Base-by-base conservation (phyloP, 2,888 invertebrate species). In the Panopea generosa region DNA sequence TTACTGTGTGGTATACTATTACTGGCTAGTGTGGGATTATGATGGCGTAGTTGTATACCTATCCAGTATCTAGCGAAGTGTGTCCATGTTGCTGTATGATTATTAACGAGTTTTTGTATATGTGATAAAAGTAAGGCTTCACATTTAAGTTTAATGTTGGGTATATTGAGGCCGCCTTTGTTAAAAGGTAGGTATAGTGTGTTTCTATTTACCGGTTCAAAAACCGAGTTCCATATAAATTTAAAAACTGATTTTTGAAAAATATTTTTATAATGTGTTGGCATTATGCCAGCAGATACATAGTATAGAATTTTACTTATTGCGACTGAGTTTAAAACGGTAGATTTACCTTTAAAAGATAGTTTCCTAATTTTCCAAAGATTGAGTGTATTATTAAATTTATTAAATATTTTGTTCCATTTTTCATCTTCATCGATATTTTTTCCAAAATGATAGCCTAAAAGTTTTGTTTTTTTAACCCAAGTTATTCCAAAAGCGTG, bases 401-500 rank as follows among this genome's bases (percentile, higher is more conserved):
- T 82, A 0, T 16, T 49, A 43, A 66, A 66, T 49, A 75, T 27
- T 16, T 56, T 55, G 22, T 55, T 45, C 66, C 69, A 80, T 47
- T 72, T 62, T 24, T 73, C 73, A 62, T 81, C 77, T 1, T 43
- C 26, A 18, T 61, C 52, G 1, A 69, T 22, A 40, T 71, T 27
- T 29, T 56, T 38, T 7, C 80, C 83, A 62, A 74, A 70, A 16
- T 52, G 47, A 33, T 78, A 43, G 24, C 78, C 80, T 38, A 76
- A 57, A 20, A 83, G 45, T 56, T 74, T 80, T 18, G 40, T 45
- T 33, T 67, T 63, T 24, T 74, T 26, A 18, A 74, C 73, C 75
- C 75, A 83, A 33, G 65, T 57, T 11, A 82, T 78, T 14, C 82
- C 82, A 53, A 82, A 82, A 43, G 67, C 63, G 33, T 82, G 82